Percentiles rank a stretch among this genome's conserved stretches.
Evolutionary conservation across 2,888 invertebrate species (phyloP).

Genomic region (Metellina segmentata): DNA sequence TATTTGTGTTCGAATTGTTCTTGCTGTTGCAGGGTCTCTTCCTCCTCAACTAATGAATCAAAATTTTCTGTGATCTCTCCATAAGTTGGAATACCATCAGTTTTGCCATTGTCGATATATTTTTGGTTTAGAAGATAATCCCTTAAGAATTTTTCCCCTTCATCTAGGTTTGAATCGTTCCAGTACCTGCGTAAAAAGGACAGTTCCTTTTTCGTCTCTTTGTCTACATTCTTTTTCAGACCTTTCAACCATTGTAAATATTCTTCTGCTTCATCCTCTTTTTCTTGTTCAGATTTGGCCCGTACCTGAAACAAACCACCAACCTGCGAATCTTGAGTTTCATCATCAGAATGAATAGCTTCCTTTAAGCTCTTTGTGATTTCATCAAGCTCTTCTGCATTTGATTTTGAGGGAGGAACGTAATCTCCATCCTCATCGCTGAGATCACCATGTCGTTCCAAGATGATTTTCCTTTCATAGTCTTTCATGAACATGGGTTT

Average conservation of each 20-base stretch:
- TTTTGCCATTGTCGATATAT: constrained; percentile 80
- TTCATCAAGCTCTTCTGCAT: constrained; percentile 86
- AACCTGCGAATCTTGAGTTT: constrained; percentile 81
- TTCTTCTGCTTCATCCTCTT: constrained; percentile 82
- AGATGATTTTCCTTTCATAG: constrained; percentile 88
- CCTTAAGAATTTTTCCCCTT: constrained; percentile 92
- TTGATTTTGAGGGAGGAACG: not conserved
- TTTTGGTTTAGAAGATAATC: constrained; percentile 95
- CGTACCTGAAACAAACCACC: constrained; percentile 81
- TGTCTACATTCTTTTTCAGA: constrained; percentile 83
- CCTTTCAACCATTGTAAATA: constrained; percentile 90
- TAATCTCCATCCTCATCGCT: constrained; percentile 81
- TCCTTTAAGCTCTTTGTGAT: constrained; percentile 86
- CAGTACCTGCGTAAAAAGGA: constrained; percentile 91
- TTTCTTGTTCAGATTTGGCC: constrained; percentile 39
- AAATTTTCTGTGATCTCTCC: constrained; percentile 84
- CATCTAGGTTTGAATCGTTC: constrained; percentile 90
- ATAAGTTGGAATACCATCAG: constrained; percentile 42
- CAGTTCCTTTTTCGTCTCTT: constrained; percentile 85
- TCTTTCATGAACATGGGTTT: constrained; percentile 88
- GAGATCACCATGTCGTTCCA: constrained; percentile 85
- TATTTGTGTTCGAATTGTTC: constrained; percentile 96
- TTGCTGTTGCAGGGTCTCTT: constrained; percentile 89
- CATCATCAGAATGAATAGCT: constrained; percentile 82
- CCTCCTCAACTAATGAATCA: constrained; percentile 88